Percentiles rank a stretch among this genome's conserved stretches.
These are phyloP conservation scores for Sclerurus mexicanus DNA, from an alignment of 2,113 vertebrate species.

Conservation along the genomic window DNA sequence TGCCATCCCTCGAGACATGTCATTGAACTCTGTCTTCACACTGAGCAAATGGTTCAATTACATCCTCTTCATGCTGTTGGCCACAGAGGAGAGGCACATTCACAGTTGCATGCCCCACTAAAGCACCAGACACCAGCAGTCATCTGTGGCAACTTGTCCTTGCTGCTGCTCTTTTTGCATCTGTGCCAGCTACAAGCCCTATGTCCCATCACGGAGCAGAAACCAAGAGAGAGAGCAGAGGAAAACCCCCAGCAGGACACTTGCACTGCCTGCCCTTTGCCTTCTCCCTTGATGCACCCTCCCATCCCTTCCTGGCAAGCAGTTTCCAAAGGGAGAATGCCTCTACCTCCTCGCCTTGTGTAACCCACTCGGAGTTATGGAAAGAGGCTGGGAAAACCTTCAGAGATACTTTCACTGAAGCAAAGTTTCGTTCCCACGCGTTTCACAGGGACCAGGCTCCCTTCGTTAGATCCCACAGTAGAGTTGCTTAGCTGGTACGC, in stretches of 20 bases:
- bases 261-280: background rate
- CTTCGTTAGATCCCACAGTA: background rate
- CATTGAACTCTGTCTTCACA: background rate
- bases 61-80: background rate
- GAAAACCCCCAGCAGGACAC: background rate
- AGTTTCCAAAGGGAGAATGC: background rate
- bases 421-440: background rate
- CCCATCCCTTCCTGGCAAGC: background rate
- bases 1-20: background rate
- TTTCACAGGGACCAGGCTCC: background rate
- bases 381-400: background rate
- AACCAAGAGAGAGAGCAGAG: background rate
- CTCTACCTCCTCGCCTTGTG: background rate
- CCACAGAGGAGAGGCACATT: background rate
- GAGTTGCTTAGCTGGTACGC: accelerated
- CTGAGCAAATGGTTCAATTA: background rate
- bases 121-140: background rate
- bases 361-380: background rate
- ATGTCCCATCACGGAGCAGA: background rate
- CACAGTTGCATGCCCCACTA: accelerated
- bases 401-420: background rate
- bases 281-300: background rate
- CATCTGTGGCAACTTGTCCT: background rate
- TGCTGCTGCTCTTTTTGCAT: accelerated
- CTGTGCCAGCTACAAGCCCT: background rate